Percentiles rank a stretch among this genome's conserved stretches.
Conservation (phyloP, 2,797 vertebrate species). For the Acanthopagrus latus region DNA sequence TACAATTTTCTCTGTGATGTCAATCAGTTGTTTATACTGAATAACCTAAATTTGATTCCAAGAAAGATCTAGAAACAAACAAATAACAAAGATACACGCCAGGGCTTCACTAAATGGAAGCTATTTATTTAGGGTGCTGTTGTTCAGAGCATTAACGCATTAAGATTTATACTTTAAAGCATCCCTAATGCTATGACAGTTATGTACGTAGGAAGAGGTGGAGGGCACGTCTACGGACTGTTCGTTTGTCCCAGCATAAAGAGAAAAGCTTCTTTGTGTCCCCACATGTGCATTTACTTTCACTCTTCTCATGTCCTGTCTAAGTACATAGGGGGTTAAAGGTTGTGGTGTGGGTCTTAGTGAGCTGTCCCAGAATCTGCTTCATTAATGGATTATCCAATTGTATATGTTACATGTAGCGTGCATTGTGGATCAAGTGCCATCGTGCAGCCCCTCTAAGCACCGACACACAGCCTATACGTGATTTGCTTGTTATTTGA, state of each 20-base stretch:
- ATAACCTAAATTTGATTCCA: conserved; percentile 62
- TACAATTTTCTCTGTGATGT: conserved; percentile 16
- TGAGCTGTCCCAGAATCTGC: conserved; percentile 45
- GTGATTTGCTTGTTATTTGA: conserved; percentile 40
- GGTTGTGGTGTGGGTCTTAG: conserved; percentile 43
- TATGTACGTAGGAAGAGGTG: conserved; percentile 32
- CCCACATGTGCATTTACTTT: conserved; percentile 54
- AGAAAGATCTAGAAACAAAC: conserved; percentile 48
- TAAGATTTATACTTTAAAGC: conserved; percentile 63
- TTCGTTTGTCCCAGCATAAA: conserved; percentile 46
- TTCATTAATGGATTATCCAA: conserved; percentile 71
- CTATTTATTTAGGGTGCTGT: conserved; percentile 52
- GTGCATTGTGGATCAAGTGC: conserved; percentile 50
- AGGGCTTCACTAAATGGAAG: conserved; percentile 61
- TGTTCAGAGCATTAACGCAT: conserved; percentile 69
- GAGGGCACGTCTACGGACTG: conserved; percentile 28
- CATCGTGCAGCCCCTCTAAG: conserved; percentile 19
- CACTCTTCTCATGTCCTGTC: conserved; percentile 41
- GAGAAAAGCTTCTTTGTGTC: conserved; percentile 64
- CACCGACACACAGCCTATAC: conserved; percentile 12
- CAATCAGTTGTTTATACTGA: conserved; percentile 40
- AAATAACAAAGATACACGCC: conserved; percentile 53
- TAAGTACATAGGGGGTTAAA: conserved; percentile 41
- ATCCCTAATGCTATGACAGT: conserved; percentile 63
- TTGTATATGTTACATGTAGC: conserved; percentile 52